Base-by-base conservation (phyloP, 2,797 vertebrate species). In the Philypnodon macrostomus region DNA sequence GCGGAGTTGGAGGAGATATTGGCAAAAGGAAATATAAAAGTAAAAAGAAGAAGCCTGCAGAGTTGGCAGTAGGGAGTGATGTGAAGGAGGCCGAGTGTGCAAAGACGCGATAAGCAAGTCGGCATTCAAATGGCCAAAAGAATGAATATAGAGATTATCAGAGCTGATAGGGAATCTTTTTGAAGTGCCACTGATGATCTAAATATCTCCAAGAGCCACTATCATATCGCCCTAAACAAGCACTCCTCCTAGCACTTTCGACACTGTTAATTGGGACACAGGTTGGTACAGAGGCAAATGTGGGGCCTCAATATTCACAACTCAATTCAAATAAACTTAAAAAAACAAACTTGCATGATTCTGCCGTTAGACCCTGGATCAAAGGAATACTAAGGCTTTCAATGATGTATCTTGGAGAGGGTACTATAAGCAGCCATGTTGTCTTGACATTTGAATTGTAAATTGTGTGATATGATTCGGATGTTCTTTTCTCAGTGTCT, bases 61-160 rank as follows among this genome's bases (percentile, higher is more conserved):
- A 46, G 58, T 61, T 29, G 55, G 58, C 58, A 47, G 67, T 0
- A 18, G 46, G 68, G 58, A 26, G 54, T 36, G 12, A 40, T 63
- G 59, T 21, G 41, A 62, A 65, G 58, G 55, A 64, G 57, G 70
- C 54, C 61, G 59, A 75, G 77, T 77, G 78, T 86, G 83, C 41
- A 60, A 75, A 55, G 61, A 14, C 70, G 77, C 4, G 82, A 86
- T 86, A 87, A 86, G 78, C 29, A 72, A 75, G 69, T 71, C 39
- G 21, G 64, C 60, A 63, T 81, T 80, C 64, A 75, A 81, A 82
- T 70, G 75, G 69, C 73, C 63, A 77, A 79, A 64, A 83, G 83
- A 83, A 83, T 86, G 84, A 81, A 81, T 55, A 67, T 64, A 13
- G 47, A 82, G 85, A 87, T 88, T 80, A 85, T 85, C 77, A 2